These are phyloP conservation scores for Chelmon rostratus DNA, from an alignment of 2,797 vertebrate species.

Conservation along the genomic window DNA sequence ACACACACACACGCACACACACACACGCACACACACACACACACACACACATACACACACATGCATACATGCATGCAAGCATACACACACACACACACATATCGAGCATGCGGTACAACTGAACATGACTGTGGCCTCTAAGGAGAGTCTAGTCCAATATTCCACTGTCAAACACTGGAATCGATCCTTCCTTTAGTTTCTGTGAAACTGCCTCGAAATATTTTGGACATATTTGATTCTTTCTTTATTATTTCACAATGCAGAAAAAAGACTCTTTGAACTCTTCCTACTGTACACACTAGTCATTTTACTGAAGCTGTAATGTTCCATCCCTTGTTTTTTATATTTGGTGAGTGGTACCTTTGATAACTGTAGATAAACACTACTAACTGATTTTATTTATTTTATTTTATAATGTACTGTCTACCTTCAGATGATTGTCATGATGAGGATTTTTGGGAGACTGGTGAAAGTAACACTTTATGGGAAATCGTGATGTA, in stretches of 20 bases:
- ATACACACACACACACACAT: neutral
- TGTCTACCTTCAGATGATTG: slow-evolving; percentile 39
- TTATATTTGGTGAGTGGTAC: slow-evolving; percentile 59
- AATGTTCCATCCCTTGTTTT: slow-evolving; percentile 9
- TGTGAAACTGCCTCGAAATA: slow-evolving; percentile 86
- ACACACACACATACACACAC: neutral
- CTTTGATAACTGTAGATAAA: slow-evolving; percentile 49
- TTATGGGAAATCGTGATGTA: slow-evolving; percentile 45
- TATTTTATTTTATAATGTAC: slow-evolving; percentile 32
- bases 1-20: too few relatives aligned
- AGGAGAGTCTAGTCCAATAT: slow-evolving; percentile 16
- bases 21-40: neutral
- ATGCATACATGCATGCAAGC: neutral
- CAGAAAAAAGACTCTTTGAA: slow-evolving; percentile 14
- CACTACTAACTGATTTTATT: slow-evolving; percentile 51
- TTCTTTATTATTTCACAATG: slow-evolving; percentile 37
- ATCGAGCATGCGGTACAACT: slow-evolving; percentile 31
- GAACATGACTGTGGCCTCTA: slow-evolving; percentile 19
- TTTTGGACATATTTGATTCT: slow-evolving; percentile 42
- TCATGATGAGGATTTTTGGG: slow-evolving; percentile 15
- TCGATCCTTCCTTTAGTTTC: slow-evolving; percentile 83
- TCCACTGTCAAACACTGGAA: slow-evolving; percentile 72
- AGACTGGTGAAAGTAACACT: slow-evolving; percentile 33
- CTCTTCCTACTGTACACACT: slow-evolving; percentile 4
- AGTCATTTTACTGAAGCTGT: slow-evolving; percentile 17